Evolutionary conservation across 2,113 vertebrate genomes (phyloP), one percentile per base, ranked within the genome.

Genomic region (Scatophagus argus): DNA sequence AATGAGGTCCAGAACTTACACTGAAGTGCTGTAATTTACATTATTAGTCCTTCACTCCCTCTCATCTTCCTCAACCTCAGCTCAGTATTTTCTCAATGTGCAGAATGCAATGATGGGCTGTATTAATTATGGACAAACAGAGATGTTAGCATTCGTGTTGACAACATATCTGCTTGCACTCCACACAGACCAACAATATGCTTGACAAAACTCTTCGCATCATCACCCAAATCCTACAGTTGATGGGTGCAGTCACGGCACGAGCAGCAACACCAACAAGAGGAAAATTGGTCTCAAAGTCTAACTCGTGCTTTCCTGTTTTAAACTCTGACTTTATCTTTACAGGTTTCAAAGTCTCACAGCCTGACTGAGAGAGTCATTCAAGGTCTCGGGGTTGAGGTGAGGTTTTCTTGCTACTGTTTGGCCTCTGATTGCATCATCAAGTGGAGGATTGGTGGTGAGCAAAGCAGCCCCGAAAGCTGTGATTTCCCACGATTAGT

Each of bases 341-440:
- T 27, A 39, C 46, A 27, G 54, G 68, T 70, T 73, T 56, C 29
- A 61, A 76, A 70, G 58, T 72, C 58, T 47, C 31, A 0, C 27
- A 13, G 60, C 58, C 21, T 64, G 68, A 55, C 47, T n/a, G 43
- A 66, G 60, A 46, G 31, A 56, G 41, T 6, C 21, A 39, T 13
- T 78, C 60, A 61, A 73, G 67, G 67, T 76, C 66, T 72, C 9
- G 1, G 56, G 69, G 56, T 74, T 63, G 41, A 70, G 36, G 17
- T 41, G 9, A 77, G 59, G 59, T 52, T 54, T 29, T 77, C 66
- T 82, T 87, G 76, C 81, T 17, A 1, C 59, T n/a, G 68, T 66
- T 80, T 44, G 39, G 58, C 58, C 71, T 27, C 5, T 5, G 27
- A 38, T 88, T 90, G 79, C 87, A 87, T 87, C 84, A 90, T 52